Evolutionary conservation across 2,888 invertebrate species (phyloP), one percentile per base, ranked within the genome.

Genomic region (Eupeodes luniger): DNA sequence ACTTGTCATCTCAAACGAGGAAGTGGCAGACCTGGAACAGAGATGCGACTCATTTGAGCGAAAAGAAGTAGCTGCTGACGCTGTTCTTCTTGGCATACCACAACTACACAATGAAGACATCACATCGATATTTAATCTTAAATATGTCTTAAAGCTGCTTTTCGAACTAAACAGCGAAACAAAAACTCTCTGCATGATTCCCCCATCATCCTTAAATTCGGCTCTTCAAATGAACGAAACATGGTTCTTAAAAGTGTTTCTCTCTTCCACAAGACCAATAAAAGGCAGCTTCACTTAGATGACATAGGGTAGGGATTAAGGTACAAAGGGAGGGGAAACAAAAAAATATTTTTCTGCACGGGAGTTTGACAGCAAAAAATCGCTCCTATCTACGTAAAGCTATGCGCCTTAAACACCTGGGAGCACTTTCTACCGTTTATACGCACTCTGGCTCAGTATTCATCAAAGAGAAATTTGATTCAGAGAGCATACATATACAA

Each of bases 391-490:
- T 49, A 47, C 49, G 49, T 1, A 12, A 49, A 12, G 3, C 49
- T 49, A 49, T 49, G 49, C 12, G 12, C 49, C 49, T 49, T 49
- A 49, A 49, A 14, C 12, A 12, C 12, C 12, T 12, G 12, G 49
- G 49, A 49, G 49, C 49, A 12, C 12, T 49, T 49, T 49, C 12
- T 5, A 49, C 49, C 12, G 49, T 49, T 12, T 49, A 11, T n/a
- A n/a, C 51, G 51, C 51, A 51, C 51, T 51, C 51, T 51, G 51
- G 51, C n/a, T 51, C 51, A 51, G 51, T 51, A n/a, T n/a, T 51
- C 51, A n/a, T n/a, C n/a, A 51, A 51, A 51, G 51, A 51, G n/a
- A 51, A 51, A 51, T n/a, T 6, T 51, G 51, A 51, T 51, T 51
- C 51, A 51, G 6, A n/a, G 51, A 51, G 51, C n/a, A 51, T 51